Conservation (phyloP, 2,797 vertebrate species). For the Trachurus trachurus region DNA sequence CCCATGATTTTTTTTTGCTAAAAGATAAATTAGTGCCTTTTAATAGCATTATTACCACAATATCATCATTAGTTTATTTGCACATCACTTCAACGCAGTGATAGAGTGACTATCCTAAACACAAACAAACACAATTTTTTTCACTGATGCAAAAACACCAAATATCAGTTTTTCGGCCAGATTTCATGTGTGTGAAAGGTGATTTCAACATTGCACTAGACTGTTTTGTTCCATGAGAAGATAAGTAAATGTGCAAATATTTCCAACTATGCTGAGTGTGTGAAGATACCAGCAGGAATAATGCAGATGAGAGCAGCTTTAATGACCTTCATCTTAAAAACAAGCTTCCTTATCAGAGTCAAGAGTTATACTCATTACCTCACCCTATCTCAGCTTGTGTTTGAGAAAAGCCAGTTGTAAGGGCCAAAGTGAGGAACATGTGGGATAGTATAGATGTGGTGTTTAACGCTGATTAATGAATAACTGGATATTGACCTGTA, state of each 20-base stretch:
- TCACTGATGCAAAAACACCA: neutral
- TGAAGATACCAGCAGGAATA: conserved; percentile 17
- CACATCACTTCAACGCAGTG: conserved; percentile 1
- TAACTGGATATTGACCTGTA: neutral
- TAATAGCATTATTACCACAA: conserved; percentile 38
- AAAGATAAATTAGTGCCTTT: conserved; percentile 40
- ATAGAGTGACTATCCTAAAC: neutral
- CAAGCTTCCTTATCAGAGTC: conserved; percentile 22
- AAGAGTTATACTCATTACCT: conserved; percentile 6
- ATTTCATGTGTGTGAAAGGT: conserved; percentile 17
- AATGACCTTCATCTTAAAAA: neutral
- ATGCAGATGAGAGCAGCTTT: conserved; percentile 12
- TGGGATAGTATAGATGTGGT: neutral
- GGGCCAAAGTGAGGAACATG: neutral
- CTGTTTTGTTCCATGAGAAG: conserved; percentile 21
- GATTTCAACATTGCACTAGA: conserved; percentile 14
- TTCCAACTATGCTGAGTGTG: conserved; percentile 12
- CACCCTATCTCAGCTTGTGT: conserved; percentile 4
- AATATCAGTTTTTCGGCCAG: neutral
- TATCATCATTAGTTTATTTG: conserved; percentile 15
- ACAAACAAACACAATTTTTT: neutral
- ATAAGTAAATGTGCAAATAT: conserved; percentile 26
- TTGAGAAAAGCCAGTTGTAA: conserved; percentile 4
- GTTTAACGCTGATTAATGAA: conserved; percentile 4
- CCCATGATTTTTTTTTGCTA: conserved; percentile 29